Conservation (phyloP, 1,140 invertebrate genomes). For the Brachionus plicatilis region DNA sequence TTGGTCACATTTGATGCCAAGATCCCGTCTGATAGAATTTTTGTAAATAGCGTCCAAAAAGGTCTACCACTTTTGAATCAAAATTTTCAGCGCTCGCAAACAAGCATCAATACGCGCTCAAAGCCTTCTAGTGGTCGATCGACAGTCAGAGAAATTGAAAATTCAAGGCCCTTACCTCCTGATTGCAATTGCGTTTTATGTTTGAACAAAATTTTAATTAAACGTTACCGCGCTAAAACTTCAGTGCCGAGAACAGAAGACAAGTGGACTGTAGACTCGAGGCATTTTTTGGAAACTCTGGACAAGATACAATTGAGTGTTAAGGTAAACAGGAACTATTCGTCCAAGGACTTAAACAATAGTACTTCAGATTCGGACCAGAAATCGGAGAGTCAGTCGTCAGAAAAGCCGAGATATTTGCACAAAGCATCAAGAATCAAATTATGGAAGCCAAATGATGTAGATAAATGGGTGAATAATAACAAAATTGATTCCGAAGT, state of each 20-base stretch:
- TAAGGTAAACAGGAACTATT: neutral
- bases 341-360: neutral
- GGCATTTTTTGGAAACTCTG: neutral
- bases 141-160: neutral
- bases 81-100: neutral
- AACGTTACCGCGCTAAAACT: neutral
- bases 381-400: neutral
- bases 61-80: neutral
- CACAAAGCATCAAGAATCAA: constrained; percentile 28
- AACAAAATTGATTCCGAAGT: neutral
- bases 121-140: neutral
- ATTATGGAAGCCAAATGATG: constrained; percentile 18
- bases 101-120: neutral
- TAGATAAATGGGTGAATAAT: neutral
- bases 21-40: neutral
- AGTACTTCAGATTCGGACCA: neutral
- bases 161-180: neutral
- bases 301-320: neutral
- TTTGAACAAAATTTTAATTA: neutral
- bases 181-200: constrained; percentile 23
- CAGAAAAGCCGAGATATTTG: neutral
- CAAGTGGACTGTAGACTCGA: neutral
- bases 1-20: neutral
- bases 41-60: neutral
- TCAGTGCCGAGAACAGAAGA: neutral